Evolutionary conservation across 2,797 vertebrate genomes (phyloP), one percentile per base, ranked within the genome.

Genomic region (Thamnophis elegans): DNA sequence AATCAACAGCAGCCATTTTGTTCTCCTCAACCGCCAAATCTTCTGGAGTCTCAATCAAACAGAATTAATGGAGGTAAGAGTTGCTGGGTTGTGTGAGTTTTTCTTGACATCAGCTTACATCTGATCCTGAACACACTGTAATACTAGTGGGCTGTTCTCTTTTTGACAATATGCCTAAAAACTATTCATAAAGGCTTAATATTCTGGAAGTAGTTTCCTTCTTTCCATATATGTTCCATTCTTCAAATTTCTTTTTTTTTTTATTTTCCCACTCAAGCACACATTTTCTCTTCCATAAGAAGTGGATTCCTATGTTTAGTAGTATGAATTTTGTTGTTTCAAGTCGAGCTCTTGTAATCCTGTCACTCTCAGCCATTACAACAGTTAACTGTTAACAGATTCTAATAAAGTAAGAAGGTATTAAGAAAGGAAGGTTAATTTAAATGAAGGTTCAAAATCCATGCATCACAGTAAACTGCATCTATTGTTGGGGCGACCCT

Each of bases 61-160:
- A 98, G 98, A 97, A 97, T 97, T 93, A 98, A 95, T 93, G 98
- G 98, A 98, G 99, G 99, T 99, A 97, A 89, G 96, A 97, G 94
- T 51, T 4, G 51, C 16, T 90, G 88, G 5, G 78, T 54, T 92
- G 94, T 88, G 32, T 91, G 28, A 55, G 13, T 1, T 42, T 85
- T 32, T 62, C 93, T 94, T 42, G 26, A 65, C 28, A 28, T 58
- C 26, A 10, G 47, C 2, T 68, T 68, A 25, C 32, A 4, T 59
- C 22, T 42, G 42, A 89, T 36, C 25, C 54, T 14, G 58, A 25
- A 59, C 32, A 28, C 47, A 58, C 91, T 3, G 85, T 92, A 78
- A 58, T 58, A 26, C 2, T 86, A 4, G 11, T 90, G 7, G 54
- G 0, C 16, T 82, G 7, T 89, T 78, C 20, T 78, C 62, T 78